Percentiles rank a stretch among this genome's conserved stretches.
Evolutionary conservation across 2,797 vertebrate genomes (phyloP).

Genomic region (Schizopygopsis pylzovi): DNA sequence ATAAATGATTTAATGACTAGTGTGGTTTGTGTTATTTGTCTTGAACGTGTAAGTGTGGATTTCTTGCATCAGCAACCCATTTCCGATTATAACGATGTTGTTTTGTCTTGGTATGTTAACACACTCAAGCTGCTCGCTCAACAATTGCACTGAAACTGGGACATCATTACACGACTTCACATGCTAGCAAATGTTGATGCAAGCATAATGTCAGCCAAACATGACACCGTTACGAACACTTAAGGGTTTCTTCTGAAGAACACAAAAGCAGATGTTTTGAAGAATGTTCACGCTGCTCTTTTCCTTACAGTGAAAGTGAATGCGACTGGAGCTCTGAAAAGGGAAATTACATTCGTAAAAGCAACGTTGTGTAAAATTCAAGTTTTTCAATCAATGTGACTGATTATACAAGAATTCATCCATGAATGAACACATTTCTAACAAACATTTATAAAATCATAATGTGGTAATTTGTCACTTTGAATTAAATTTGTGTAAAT

Average conservation of each 20-base stretch:
- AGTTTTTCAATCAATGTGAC: background rate
- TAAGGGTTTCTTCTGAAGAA: background rate
- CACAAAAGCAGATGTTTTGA: background rate
- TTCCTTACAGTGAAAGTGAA: background rate
- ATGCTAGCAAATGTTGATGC: background rate
- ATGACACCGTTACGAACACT: background rate
- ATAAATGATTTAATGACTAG: conserved; percentile 46
- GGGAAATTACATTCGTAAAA: background rate
- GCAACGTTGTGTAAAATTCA: background rate
- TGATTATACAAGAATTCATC: background rate
- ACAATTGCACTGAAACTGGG: background rate
- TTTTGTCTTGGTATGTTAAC: conserved; percentile 14
- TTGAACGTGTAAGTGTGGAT: background rate
- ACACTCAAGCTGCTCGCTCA: background rate
- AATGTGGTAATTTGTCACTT: background rate
- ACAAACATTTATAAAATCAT: background rate
- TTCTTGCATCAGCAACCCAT: background rate
- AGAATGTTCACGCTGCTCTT: background rate
- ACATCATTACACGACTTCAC: background rate
- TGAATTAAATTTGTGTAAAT: background rate
- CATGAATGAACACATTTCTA: background rate
- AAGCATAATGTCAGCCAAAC: background rate
- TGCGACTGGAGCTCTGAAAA: background rate
- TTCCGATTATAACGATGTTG: background rate
- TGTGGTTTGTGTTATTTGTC: background rate